Evolutionary conservation across 2,113 vertebrate genomes (phyloP).

Genomic region (Hyperopisus bebe): DNA sequence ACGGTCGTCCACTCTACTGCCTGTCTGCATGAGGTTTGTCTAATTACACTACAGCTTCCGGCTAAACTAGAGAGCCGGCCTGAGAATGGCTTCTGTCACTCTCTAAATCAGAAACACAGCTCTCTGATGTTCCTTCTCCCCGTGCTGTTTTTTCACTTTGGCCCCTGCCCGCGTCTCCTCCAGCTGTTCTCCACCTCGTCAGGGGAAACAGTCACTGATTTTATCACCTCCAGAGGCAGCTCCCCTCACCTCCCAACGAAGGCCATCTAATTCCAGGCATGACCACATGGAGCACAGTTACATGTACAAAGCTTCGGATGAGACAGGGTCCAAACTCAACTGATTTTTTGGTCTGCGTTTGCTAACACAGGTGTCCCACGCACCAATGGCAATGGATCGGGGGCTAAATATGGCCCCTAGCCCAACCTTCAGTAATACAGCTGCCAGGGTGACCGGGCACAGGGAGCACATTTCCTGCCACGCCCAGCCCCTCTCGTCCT

Average conservation of each 20-base stretch:
- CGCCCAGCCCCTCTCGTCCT: slow-evolving; percentile 35
- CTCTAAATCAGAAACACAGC: neutral
- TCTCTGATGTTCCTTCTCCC: neutral
- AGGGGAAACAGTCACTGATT: neutral
- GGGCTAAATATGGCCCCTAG: neutral
- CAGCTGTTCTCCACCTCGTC: neutral
- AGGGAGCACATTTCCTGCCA: slow-evolving; percentile 48
- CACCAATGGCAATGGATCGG: neutral
- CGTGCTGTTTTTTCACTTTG: neutral
- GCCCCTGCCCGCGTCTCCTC: neutral
- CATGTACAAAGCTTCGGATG: neutral
- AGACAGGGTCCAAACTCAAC: neutral
- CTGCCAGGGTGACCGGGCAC: slow-evolving; percentile 30
- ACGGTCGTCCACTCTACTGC: neutral
- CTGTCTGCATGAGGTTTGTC: neutral
- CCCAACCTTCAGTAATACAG: slow-evolving; percentile 39
- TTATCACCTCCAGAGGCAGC: neutral
- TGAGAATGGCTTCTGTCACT: neutral
- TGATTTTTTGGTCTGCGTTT: neutral
- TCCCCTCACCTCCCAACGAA: neutral
- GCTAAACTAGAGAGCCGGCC: neutral
- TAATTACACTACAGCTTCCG: neutral
- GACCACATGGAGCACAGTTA: neutral
- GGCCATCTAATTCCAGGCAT: neutral
- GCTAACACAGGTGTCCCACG: neutral